Percentiles rank a stretch among this genome's conserved stretches.
Evolutionary conservation across 2,797 vertebrate species (phyloP).

Genomic region (Pteronotus mesoamericanus): DNA sequence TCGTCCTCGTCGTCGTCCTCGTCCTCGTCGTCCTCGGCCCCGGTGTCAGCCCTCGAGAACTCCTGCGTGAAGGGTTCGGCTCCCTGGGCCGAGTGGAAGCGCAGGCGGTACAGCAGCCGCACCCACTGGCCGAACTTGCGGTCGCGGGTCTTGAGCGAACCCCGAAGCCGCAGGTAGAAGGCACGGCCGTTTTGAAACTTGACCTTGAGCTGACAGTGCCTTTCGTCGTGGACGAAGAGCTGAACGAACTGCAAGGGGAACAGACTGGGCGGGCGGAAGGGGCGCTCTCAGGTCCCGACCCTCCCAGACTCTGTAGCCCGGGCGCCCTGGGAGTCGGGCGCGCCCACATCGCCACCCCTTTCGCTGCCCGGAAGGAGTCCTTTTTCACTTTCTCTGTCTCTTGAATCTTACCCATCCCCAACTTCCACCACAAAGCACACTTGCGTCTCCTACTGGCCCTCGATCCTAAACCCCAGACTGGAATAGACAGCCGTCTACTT

Average conservation of each 20-base stretch:
- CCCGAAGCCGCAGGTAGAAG: constrained; percentile 75
- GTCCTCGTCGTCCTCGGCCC: fast-evolving
- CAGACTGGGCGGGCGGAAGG: constrained; percentile 51
- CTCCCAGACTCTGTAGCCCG: too few relatives aligned
- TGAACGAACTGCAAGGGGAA: constrained; percentile 75
- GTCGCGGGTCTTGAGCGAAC: neutral
- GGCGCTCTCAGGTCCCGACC: neutral
- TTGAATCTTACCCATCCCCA: neutral
- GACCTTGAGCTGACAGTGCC: constrained; percentile 69
- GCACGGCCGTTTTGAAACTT: constrained; percentile 62
- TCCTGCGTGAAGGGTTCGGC: constrained; percentile 35
- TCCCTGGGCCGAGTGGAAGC: neutral
- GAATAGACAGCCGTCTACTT: neutral
- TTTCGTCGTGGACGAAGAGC: constrained; percentile 64
- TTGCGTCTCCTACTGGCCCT: neutral
- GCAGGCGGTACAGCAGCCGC: constrained; percentile 72
- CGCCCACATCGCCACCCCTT: neutral
- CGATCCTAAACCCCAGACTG: neutral
- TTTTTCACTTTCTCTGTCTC: too few relatives aligned
- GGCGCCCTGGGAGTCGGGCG: fast-evolving
- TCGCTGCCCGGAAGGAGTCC: neutral
- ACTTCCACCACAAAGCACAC: neutral
- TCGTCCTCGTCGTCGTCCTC: fast-evolving
- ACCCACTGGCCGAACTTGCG: constrained; percentile 71
- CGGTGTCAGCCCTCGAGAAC: neutral